These are phyloP conservation scores for Sphaerodactylus townsendi DNA, from an alignment of 2,113 vertebrate genomes.

Conservation along the genomic window DNA sequence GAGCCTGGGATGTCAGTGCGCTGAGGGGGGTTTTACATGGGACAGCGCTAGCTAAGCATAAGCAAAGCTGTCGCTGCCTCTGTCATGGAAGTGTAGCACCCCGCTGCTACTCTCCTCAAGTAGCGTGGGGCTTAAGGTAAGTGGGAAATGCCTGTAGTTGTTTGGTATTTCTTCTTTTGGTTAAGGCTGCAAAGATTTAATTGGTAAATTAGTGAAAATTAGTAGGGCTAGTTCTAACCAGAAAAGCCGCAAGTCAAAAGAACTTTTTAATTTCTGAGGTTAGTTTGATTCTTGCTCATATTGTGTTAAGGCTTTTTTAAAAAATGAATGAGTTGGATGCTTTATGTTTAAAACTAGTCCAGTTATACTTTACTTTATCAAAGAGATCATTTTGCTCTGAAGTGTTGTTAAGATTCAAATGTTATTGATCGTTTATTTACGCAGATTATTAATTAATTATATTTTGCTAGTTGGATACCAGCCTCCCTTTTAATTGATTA, in stretches of 20 bases:
- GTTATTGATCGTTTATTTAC: neutral
- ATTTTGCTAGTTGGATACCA: neutral
- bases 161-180: neutral
- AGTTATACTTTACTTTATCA: neutral
- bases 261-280: neutral
- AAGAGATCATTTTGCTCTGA: neutral
- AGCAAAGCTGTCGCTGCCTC: too few relatives aligned
- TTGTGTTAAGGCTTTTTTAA: neutral
- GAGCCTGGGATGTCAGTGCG: too few relatives aligned
- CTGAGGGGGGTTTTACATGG: too few relatives aligned
- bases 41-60: too few relatives aligned
- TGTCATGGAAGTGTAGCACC: too few relatives aligned
- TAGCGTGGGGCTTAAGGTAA: too few relatives aligned
- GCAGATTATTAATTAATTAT: neutral
- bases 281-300: neutral
- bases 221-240: neutral
- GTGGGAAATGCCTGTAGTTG: neutral
- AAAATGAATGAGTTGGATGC: too few relatives aligned
- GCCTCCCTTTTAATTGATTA: neutral
- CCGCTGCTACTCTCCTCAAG: too few relatives aligned
- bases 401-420: neutral
- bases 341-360: neutral
- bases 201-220: neutral
- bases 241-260: neutral
- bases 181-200: neutral